Evolutionary conservation across 92 coral and sea anemone species (phyloP), one percentile per base, ranked within the genome.

Genomic region (Anthopleura xanthogrammica): DNA sequence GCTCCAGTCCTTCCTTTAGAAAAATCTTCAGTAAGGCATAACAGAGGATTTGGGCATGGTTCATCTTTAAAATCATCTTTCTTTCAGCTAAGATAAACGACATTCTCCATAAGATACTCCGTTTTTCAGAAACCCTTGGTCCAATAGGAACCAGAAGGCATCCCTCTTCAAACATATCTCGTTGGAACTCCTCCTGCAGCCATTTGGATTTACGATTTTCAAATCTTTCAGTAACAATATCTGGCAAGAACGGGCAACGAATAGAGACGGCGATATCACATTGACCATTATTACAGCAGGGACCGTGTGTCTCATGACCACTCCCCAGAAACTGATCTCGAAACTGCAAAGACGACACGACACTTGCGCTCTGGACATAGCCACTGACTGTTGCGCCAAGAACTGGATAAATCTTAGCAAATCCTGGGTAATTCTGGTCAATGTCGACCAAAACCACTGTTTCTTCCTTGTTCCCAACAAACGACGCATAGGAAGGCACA

Each of bases 141-240:
- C 87, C 87, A 77, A 84, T n/a, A 23, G 87, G 87, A 84, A 84
- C 87, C 40, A 60, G 13, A 46, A 60, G n/a, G 52, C 87, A 84
- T 36, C 76, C 76, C 12, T 77, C 87, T 5, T 72, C 14, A 0
- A 84, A 66, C 23, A 84, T 52, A 16, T 50, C 52, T 0, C 14
- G 24, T 1, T 24, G 77, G 40, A 83, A 83, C 7, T 83, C 86
- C 8, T 84, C 87, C 16, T 48, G 13, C 4, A 29, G 41, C 70
- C 70, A 62, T 62, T 62, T 14, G 3, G 70, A 62, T 62, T 62
- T 4, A 20, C 70, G 29, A 62, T 20, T 62, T 62, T 62, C 70
- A 62, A 62, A 62, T 62, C 70, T 62, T 81, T 76, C 17, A 13
- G 56, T 60, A 17, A 66, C 87, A 24, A 46, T 2, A 11, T 84